Evolutionary conservation across 30 jellyfish, hydroid and myxozoan genomes (phyloP), one percentile per base, ranked within the genome.

Genomic region (Turritopsis dohrnii): DNA sequence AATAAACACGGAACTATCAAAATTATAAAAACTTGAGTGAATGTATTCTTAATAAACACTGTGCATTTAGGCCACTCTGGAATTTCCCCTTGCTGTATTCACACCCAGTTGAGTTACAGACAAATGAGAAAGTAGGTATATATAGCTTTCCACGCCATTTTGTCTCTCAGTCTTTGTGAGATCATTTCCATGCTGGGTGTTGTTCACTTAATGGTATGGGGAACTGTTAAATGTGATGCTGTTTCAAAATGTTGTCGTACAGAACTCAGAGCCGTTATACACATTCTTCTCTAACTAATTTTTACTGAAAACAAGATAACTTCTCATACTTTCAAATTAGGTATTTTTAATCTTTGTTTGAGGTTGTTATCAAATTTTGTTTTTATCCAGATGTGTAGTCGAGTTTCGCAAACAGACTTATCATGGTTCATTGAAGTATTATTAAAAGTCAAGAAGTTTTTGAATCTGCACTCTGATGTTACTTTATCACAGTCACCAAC

Each of bases 341-440:
- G n/a, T n/a, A n/a, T n/a, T n/a, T n/a, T n/a, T n/a, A n/a, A n/a
- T n/a, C n/a, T n/a, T n/a, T n/a, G n/a, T n/a, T n/a, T n/a, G n/a
- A n/a, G n/a, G n/a, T n/a, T n/a, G n/a, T n/a, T n/a, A n/a, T n/a
- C n/a, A n/a, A n/a, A n/a, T n/a, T n/a, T n/a, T n/a, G n/a, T n/a
- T n/a, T n/a, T n/a, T n/a, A n/a, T 54, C 9, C 83, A 93, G 98
- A 66, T 93, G 79, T 72, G 74, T 22, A 93, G 98, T 74, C 94
- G 98, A 28, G 81, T 93, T 24, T 53, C 86, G 8, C 72, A 89
- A 31, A 90, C 93, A 52, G 98, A 93, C 29, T 66, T 93, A 23
- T 84, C 98, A 1, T 93, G 98, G 98, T 93, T 93, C 71, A 85
- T 88, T 23, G 96, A 88, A 73, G 90, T 87, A 52, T 85, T 93